These are phyloP conservation scores for Aleiodes leptofemur DNA, from an alignment of 2,888 invertebrate species.

Conservation along the genomic window DNA sequence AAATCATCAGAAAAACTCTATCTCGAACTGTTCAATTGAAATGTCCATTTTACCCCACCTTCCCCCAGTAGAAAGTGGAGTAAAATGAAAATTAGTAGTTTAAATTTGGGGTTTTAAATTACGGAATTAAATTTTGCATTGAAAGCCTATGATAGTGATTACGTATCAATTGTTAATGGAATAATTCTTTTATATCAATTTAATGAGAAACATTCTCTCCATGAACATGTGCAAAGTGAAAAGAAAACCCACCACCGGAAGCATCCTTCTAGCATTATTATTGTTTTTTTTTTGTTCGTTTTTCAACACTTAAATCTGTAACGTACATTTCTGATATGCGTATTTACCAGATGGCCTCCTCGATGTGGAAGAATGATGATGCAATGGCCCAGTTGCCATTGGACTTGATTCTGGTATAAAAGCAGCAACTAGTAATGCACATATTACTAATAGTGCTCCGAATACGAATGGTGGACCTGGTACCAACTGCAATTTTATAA, in stretches of 20 bases:
- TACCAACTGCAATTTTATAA: conserved; percentile 80
- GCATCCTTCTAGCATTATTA: conserved; percentile 55
- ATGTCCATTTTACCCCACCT: too few species aligned
- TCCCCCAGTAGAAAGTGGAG: too few species aligned
- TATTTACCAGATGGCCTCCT: conserved; percentile 78
- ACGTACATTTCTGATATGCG: conserved; percentile 76
- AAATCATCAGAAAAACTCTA: too few species aligned
- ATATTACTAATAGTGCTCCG: conserved; percentile 96
- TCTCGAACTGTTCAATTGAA: too few species aligned
- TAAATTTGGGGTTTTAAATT: too few species aligned
- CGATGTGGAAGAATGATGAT: conserved; percentile 79
- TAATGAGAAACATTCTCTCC: not conserved
- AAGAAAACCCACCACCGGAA: conserved; percentile 70
- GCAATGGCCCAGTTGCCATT: conserved; percentile 75
- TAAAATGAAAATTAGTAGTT: too few species aligned
- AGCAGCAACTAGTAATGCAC: conserved; percentile 94
- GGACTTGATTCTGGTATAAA: conserved; percentile 86
- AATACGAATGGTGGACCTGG: conserved; percentile 99
- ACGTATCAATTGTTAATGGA: not conserved
- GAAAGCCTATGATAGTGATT: not conserved
- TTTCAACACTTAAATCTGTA: conserved; percentile 65
- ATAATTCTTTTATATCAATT: not conserved
- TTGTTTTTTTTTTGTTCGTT: conserved; percentile 53
- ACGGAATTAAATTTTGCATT: not conserved
- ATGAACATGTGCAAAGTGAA: conserved; percentile 9